Conservation (phyloP, 2,888 invertebrate species). For the Chymomyza procnemis region DNA sequence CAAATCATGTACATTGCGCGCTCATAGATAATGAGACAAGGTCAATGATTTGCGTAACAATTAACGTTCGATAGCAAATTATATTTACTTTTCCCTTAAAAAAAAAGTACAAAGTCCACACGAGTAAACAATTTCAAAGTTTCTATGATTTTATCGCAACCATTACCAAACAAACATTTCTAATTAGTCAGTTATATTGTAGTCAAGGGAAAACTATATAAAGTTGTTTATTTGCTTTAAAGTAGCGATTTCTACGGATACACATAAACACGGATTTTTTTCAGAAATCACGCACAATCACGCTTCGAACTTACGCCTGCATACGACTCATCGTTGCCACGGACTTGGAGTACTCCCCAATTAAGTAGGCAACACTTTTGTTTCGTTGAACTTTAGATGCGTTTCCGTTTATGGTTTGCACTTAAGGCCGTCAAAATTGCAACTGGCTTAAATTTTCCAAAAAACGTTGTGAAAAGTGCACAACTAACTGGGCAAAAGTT, state of each 20-base stretch:
- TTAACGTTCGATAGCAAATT: not conserved
- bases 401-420: conserved; percentile 25
- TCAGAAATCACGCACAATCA: not conserved
- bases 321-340: conserved; percentile 63
- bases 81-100: not conserved
- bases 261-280: not conserved
- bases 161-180: not conserved
- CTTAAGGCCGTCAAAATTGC: conserved; percentile 59
- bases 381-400: not conserved
- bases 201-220: too few species aligned
- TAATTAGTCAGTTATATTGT: not conserved
- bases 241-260: not conserved
- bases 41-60: conserved; percentile 48
- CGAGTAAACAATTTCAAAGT: not conserved
- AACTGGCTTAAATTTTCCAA: conserved; percentile 54
- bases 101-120: not conserved
- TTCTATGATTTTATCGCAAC: not conserved
- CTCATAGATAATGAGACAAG: too few species aligned
- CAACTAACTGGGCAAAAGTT: conserved; percentile 29
- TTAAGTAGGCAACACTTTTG: not conserved
- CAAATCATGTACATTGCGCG: too few species aligned
- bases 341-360: not conserved
- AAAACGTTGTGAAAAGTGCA: conserved; percentile 61
- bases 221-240: not conserved
- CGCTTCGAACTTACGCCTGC: conserved; percentile 68